Evolutionary conservation across 2,113 vertebrate genomes (phyloP).

Genomic region (Phaetusa simplex): DNA sequence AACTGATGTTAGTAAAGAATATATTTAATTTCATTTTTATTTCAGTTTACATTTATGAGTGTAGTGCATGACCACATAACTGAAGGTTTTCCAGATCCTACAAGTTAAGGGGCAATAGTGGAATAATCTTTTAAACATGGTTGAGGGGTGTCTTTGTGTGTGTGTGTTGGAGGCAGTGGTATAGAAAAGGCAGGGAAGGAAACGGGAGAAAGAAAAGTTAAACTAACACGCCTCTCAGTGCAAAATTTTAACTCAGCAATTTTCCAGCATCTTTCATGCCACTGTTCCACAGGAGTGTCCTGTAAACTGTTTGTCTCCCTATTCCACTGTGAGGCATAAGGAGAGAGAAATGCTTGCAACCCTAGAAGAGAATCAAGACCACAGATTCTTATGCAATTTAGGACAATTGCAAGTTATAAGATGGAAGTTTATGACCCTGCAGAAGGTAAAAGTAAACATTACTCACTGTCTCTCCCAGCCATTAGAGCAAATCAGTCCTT

Average conservation of each 20-base stretch:
- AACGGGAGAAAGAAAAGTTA: background rate
- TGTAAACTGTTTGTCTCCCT: background rate
- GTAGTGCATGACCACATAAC: background rate
- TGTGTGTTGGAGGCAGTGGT: background rate
- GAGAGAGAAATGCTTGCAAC: background rate
- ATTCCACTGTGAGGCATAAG: background rate
- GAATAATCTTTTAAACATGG: background rate
- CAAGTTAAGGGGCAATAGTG: background rate
- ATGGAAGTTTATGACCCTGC: background rate
- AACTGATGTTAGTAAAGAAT: background rate
- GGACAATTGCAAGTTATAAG: background rate
- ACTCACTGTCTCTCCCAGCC: background rate
- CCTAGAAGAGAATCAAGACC: background rate
- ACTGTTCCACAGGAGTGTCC: background rate
- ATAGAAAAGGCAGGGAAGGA: background rate
- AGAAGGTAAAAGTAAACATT: constrained; percentile 8
- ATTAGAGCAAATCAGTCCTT: constrained; percentile 9
- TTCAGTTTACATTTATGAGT: background rate
- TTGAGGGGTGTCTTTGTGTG: fast-evolving
- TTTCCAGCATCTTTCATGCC: background rate
- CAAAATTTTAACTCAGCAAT: background rate
- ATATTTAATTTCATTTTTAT: background rate
- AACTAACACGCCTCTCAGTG: background rate
- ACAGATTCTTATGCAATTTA: background rate
- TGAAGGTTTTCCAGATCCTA: background rate